phyloP scores from a whole-genome alignment of 1,140 invertebrate genomes.

The Ips nitidus region DNA sequence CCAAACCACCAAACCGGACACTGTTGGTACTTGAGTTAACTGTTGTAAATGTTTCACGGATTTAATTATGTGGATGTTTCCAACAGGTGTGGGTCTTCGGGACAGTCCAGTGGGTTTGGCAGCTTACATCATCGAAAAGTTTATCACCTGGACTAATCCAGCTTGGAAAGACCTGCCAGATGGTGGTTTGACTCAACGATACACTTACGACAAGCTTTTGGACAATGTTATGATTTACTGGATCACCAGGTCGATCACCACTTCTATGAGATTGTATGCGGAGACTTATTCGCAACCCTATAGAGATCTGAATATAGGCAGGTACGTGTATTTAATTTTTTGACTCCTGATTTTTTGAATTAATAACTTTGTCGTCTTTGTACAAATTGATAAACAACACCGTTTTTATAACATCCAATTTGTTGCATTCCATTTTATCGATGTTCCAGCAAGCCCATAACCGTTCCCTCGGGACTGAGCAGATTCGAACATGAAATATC shows the following conservation, averaged over 20 bases:
- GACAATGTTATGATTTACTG: slow-evolving; percentile 92
- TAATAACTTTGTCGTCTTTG: slow-evolving; percentile 41
- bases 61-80: slow-evolving; percentile 12
- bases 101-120: slow-evolving; percentile 75
- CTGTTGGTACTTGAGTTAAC: slow-evolving; percentile 63
- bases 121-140: slow-evolving; percentile 85
- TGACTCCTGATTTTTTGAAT: too few species aligned
- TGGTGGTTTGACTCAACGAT: slow-evolving; percentile 69
- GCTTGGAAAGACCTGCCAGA: slow-evolving; percentile 60
- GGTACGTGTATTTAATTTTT: slow-evolving; percentile 44
- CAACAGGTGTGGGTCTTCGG: slow-evolving; percentile 60
- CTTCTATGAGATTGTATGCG: slow-evolving; percentile 74
- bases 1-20: slow-evolving; percentile 90
- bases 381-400: too few species aligned
- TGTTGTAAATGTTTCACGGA: not conserved
- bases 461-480: slow-evolving; percentile 63
- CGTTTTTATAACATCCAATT: too few species aligned
- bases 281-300: slow-evolving; percentile 59
- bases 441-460: not conserved
- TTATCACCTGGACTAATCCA: slow-evolving; percentile 71
- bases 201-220: slow-evolving; percentile 72
- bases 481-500: slow-evolving; percentile 65
- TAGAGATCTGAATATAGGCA: slow-evolving; percentile 53
- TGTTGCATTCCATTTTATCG: too few species aligned
- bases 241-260: slow-evolving; percentile 73